Evolutionary conservation across 2,797 vertebrate species (phyloP).

Genomic region (Malacoraja senta): DNA sequence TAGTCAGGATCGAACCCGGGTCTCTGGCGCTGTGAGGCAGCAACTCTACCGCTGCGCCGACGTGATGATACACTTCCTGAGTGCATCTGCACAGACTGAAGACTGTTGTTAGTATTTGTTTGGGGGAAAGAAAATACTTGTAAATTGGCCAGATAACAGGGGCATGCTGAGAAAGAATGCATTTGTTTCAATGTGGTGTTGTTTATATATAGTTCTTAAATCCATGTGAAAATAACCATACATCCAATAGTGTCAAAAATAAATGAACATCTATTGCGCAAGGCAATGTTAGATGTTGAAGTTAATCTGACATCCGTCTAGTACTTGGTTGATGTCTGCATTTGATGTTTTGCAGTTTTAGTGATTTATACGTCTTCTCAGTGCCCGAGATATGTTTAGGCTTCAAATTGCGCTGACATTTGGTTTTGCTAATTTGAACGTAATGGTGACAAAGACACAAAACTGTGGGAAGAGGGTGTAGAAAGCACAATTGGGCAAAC

Average conservation of each 20-base stretch:
- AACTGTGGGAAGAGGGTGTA: slow-evolving; percentile 51
- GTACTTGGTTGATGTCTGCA: neutral
- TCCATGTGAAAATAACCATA: neutral
- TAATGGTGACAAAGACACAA: slow-evolving; percentile 39
- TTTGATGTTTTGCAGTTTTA: neutral
- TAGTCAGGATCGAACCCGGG: too few species aligned
- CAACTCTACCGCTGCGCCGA: too few species aligned
- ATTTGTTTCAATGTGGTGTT: neutral
- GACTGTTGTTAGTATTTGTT: neutral
- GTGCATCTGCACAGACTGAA: neutral
- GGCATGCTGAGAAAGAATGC: neutral
- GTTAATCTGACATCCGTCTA: slow-evolving; percentile 17
- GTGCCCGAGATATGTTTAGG: neutral
- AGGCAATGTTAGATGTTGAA: neutral
- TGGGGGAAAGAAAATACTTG: neutral
- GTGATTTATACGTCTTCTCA: neutral
- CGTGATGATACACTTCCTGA: neutral
- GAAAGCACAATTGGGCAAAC: slow-evolving; percentile 65
- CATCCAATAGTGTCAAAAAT: neutral
- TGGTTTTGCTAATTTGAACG: slow-evolving; percentile 21
- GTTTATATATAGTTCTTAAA: neutral
- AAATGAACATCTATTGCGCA: neutral
- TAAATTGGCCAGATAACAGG: neutral
- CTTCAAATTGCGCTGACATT: slow-evolving; percentile 30
- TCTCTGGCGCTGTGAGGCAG: too few species aligned